Percentiles rank a stretch among this genome's conserved stretches.
These are phyloP conservation scores for Polia nebulosa DNA, from an alignment of 2,888 invertebrate genomes.

Conservation along the genomic window DNA sequence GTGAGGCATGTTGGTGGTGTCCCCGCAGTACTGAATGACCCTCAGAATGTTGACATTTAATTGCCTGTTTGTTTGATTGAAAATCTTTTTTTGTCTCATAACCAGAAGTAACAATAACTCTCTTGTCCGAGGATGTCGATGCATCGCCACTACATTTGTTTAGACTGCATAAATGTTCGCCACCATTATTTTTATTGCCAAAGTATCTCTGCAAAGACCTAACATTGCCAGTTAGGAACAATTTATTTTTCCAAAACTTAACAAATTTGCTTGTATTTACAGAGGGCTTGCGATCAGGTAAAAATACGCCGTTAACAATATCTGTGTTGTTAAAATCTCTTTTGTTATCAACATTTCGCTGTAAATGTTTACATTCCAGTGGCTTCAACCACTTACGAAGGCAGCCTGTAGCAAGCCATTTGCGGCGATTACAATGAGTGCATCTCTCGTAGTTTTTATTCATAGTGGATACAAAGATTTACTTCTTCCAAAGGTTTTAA, in stretches of 20 bases:
- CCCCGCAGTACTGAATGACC: conserved; percentile 86
- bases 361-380: conserved; percentile 89
- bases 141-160: conserved; percentile 77
- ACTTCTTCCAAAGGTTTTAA: conserved; percentile 37
- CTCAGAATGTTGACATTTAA: conserved; percentile 86
- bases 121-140: conserved; percentile 80
- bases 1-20: conserved; percentile 85
- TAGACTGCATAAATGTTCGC: conserved; percentile 80
- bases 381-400: conserved; percentile 89
- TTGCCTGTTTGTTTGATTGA: conserved; percentile 76
- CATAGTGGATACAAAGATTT: conserved; percentile 73
- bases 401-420: conserved; percentile 87
- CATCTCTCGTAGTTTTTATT: conserved; percentile 89
- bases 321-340: conserved; percentile 84
- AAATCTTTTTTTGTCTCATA: conserved; percentile 79
- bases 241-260: conserved; percentile 88
- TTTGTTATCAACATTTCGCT: conserved; percentile 86
- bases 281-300: conserved; percentile 83
- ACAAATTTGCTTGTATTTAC: conserved; percentile 86
- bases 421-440: conserved; percentile 86
- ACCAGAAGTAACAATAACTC: conserved; percentile 67
- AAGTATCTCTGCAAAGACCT: conserved; percentile 87
- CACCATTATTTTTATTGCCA: conserved; percentile 80
- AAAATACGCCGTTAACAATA: conserved; percentile 85
- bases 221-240: conserved; percentile 86